These are phyloP conservation scores for Podiceps cristatus DNA, from an alignment of 2,113 vertebrate genomes.

Conservation along the genomic window DNA sequence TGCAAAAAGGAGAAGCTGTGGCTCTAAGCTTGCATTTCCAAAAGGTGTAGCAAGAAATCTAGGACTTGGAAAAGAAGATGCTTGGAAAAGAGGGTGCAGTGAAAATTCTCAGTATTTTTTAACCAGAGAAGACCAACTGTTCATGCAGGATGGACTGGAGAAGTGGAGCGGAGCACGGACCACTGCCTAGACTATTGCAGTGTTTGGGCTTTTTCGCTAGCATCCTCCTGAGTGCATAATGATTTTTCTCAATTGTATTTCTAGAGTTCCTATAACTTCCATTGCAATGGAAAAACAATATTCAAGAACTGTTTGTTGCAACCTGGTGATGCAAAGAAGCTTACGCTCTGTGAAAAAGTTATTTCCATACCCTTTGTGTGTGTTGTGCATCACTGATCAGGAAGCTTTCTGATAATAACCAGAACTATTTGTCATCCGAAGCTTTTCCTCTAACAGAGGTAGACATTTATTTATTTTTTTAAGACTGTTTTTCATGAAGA, in stretches of 20 bases:
- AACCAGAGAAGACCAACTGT: not conserved
- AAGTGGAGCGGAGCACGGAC: not conserved
- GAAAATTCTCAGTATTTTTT: not conserved
- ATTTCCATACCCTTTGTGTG: not conserved
- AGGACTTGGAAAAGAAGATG: not conserved
- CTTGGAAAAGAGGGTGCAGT: not conserved
- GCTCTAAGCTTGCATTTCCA: not conserved
- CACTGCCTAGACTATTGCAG: no score
- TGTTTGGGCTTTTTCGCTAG: accelerated
- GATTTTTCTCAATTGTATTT: not conserved
- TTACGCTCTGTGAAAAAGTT: not conserved
- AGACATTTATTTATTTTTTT: not conserved
- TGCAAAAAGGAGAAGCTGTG: not conserved
- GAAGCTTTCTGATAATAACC: not conserved
- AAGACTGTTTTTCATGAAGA: not conserved
- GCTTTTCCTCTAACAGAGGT: not conserved
- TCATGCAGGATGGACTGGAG: not conserved
- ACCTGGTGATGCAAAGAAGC: not conserved
- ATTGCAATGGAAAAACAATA: not conserved
- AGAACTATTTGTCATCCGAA: not conserved
- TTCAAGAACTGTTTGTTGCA: not conserved
- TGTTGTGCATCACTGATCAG: not conserved
- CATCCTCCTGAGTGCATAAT: not conserved
- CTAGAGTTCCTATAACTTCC: not conserved
- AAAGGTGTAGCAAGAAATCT: not conserved